Conservation (phyloP, 2,888 invertebrate genomes). For the Drosophila demipolita region DNA sequence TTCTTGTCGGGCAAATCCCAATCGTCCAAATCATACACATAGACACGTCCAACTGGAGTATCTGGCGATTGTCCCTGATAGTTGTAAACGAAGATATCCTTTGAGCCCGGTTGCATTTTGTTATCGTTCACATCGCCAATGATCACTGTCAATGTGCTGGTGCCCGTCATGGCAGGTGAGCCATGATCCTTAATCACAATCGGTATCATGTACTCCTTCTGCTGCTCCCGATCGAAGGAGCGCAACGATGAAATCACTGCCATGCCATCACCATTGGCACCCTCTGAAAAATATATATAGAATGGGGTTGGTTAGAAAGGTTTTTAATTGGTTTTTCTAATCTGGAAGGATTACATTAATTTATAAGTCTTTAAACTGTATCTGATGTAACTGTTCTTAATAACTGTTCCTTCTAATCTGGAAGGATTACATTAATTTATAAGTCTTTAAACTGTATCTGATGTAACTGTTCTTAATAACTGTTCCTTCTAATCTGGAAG, state of each 20-base stretch:
- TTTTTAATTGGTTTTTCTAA: neutral
- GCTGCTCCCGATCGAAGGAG: constrained; percentile 97
- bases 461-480: too few relatives aligned
- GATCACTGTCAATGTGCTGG: constrained; percentile 97
- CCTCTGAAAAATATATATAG: constrained; percentile 87
- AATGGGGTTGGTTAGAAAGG: too few relatives aligned
- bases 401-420: neutral
- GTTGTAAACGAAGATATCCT: constrained; percentile 98
- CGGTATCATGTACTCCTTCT: constrained; percentile 98
- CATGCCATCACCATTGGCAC: constrained; percentile 98
- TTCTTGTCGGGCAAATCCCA: constrained; percentile 99
- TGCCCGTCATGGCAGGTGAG: constrained; percentile 98
- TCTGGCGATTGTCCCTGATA: constrained; percentile 96
- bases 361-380: neutral
- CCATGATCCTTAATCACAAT: constrained; percentile 99
- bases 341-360: neutral
- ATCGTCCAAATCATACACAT: constrained; percentile 98
- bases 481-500: neutral
- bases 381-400: neutral
- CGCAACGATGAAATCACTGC: constrained; percentile 97
- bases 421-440: neutral
- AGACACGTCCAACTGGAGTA: constrained; percentile 96
- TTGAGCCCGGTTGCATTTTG: constrained; percentile 98
- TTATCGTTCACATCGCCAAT: constrained; percentile 99
- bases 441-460: neutral